phyloP scores from a whole-genome alignment of 2,113 vertebrate genomes.

The Dendrocopos noguchii region DNA sequence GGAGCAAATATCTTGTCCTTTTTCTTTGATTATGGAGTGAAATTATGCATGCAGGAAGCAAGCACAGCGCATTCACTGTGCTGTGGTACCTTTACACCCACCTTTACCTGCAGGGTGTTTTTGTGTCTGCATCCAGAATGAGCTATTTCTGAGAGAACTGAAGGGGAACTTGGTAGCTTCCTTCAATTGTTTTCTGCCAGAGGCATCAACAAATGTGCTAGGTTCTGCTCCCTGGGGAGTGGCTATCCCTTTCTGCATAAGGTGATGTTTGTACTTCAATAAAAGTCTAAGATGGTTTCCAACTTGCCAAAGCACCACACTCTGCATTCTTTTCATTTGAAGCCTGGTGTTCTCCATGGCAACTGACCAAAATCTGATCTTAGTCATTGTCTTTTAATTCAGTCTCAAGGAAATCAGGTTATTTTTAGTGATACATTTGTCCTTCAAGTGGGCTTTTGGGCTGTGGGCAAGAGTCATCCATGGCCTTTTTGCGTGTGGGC shows the following conservation, averaged over 20 bases:
- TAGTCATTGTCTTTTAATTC: not conserved
- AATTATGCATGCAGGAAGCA: not conserved
- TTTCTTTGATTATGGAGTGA: not conserved
- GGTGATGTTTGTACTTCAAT: not conserved
- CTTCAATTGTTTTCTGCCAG: not conserved
- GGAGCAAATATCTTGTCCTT: not conserved
- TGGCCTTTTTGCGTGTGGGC: not conserved
- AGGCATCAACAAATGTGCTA: not conserved
- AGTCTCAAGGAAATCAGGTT: not conserved
- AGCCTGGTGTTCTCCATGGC: slow-evolving; percentile 36
- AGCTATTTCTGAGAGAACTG: not conserved
- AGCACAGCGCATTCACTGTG: not conserved
- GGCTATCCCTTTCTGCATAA: not conserved
- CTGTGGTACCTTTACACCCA: not conserved
- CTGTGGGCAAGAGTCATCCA: not conserved
- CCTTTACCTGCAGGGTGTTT: slow-evolving; percentile 18
- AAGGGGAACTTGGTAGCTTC: not conserved
- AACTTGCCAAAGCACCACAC: fast-evolving
- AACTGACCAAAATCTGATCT: slow-evolving; percentile 26
- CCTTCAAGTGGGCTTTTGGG: not conserved
- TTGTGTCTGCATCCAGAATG: not conserved
- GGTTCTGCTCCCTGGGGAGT: not conserved
- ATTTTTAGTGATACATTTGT: not conserved
- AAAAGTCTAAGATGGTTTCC: not conserved
- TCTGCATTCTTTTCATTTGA: not conserved